These are phyloP conservation scores for Bombus pascuorum DNA, from an alignment of 1,140 invertebrate species.

Conservation along the genomic window DNA sequence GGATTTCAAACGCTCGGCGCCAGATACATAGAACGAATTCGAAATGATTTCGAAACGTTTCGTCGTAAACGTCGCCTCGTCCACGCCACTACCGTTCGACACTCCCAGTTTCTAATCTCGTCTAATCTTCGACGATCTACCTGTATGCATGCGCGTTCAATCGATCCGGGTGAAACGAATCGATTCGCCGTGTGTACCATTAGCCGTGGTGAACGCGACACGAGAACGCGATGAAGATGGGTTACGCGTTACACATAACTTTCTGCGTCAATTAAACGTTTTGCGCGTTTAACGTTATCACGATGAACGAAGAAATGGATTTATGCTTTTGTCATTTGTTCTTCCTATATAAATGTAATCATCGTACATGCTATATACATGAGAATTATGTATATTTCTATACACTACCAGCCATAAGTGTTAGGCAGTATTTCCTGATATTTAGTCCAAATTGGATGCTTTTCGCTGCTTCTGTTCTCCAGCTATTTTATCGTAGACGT, in stretches of 20 bases:
- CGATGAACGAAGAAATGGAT: background rate
- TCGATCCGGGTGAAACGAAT: constrained; percentile 46
- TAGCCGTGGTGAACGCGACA: constrained; percentile 15
- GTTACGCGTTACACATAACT: constrained; percentile 26
- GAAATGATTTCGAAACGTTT: constrained; percentile 43
- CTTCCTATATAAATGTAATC: background rate
- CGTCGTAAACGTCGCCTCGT: constrained; percentile 37
- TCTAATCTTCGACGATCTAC: constrained; percentile 45
- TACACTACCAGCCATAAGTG: too few relatives aligned
- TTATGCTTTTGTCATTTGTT: background rate
- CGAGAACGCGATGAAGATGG: background rate
- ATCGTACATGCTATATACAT: too few relatives aligned
- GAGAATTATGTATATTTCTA: background rate
- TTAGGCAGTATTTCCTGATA: too few relatives aligned
- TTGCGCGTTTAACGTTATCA: background rate
- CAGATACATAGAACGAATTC: background rate
- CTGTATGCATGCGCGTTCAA: constrained; percentile 30
- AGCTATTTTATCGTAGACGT: background rate
- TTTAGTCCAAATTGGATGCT: too few relatives aligned
- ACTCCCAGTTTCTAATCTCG: constrained; percentile 58
- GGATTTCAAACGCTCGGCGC: background rate
- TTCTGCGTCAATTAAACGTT: constrained; percentile 15
- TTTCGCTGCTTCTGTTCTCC: too few relatives aligned
- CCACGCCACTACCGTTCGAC: constrained; percentile 44
- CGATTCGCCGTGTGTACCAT: constrained; percentile 34